A percentile compares a stretch with the other conserved stretches of the same genome.
phyloP scores from a whole-genome alignment of 2,797 vertebrate genomes.

The Meda fulgida region DNA sequence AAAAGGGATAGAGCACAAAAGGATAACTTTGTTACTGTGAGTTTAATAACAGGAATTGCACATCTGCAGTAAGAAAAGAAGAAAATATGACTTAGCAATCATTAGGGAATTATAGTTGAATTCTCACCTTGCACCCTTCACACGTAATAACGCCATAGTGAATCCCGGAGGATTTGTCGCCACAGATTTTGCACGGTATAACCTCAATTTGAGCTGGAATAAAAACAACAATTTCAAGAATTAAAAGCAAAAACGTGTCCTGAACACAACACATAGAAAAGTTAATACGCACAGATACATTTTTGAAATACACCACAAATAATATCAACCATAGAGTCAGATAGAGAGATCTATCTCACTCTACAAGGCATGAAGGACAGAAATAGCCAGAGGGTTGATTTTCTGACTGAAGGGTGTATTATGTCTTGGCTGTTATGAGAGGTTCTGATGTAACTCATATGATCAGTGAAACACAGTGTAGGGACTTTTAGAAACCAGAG shows the following conservation, averaged over 20 bases:
- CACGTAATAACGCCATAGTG: conserved; percentile 96
- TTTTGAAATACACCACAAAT: background rate
- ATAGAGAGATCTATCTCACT: background rate
- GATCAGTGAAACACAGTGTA: background rate
- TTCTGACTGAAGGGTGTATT: background rate
- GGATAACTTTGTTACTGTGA: no score
- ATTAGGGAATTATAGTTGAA: background rate
- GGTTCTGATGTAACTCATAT: background rate
- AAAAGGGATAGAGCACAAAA: no score
- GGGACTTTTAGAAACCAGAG: conserved; percentile 1
- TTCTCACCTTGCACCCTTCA: conserved; percentile 92
- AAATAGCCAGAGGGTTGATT: conserved; percentile 33
- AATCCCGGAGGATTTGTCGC: conserved; percentile 94
- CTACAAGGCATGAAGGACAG: conserved; percentile 1
- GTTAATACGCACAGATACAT: background rate
- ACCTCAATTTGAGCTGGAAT: conserved; percentile 91
- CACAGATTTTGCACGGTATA: conserved; percentile 95
- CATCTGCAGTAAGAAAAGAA: background rate
- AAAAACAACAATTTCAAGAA: background rate
- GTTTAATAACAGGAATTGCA: background rate
- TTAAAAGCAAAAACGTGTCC: background rate
- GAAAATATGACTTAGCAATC: background rate
- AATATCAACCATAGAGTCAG: background rate
- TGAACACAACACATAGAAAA: background rate
- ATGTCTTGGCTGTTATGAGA: background rate